These are phyloP conservation scores for Ptilonorhynchus violaceus DNA, from an alignment of 2,113 vertebrate genomes.

Conservation along the genomic window DNA sequence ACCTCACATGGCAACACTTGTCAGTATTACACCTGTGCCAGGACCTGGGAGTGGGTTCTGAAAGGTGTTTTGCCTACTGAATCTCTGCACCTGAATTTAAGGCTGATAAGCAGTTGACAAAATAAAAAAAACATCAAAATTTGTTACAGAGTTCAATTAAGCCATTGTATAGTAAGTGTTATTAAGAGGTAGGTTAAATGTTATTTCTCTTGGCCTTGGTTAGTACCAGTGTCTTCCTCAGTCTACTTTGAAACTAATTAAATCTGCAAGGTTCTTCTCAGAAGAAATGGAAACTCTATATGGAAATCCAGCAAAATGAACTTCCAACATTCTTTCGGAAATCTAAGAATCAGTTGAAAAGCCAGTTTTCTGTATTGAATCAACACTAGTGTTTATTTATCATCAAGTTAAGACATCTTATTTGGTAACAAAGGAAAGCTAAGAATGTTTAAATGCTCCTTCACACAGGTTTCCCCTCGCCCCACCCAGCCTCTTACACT, in stretches of 20 bases:
- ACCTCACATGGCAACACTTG: neutral
- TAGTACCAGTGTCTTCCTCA: neutral
- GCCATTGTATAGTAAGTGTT: neutral
- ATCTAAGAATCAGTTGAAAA: neutral
- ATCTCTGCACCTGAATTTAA: neutral
- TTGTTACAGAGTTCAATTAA: neutral
- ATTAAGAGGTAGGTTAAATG: neutral
- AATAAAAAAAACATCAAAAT: neutral
- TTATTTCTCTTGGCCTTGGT: neutral
- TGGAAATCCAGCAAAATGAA: neutral
- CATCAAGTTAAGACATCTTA: neutral
- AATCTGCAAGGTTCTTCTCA: neutral
- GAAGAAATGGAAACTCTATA: neutral
- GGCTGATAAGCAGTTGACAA: neutral
- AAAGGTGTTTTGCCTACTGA: neutral
- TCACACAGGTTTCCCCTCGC: neutral
- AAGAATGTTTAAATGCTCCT: neutral
- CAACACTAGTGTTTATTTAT: neutral
- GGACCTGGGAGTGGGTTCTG: neutral
- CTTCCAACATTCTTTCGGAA: neutral
- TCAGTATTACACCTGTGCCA: neutral
- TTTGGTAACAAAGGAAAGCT: neutral
- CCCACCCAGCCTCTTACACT: rapidly evolving
- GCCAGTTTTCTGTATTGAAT: neutral
- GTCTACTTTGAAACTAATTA: neutral